phyloP scores from a whole-genome alignment of 1,140 invertebrate species.

The Bombus picipes region DNA sequence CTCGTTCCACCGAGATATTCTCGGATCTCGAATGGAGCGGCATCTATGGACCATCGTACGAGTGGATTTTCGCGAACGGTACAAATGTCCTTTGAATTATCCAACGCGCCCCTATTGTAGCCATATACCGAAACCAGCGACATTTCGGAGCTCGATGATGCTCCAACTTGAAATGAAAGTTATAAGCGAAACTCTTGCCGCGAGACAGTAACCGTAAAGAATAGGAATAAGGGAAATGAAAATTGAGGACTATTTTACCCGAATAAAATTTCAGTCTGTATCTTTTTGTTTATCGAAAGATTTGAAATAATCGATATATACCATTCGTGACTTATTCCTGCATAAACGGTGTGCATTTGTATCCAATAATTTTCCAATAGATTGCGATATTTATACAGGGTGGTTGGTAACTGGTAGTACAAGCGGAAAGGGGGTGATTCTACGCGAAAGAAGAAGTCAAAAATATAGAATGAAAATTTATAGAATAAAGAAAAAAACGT shows the following conservation, averaged over 20 bases:
- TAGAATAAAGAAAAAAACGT: too few relatives aligned
- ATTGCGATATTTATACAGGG: too few relatives aligned
- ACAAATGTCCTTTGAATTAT: conserved; percentile 16
- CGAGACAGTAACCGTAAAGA: neutral
- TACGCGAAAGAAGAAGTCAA: too few relatives aligned
- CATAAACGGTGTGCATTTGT: neutral
- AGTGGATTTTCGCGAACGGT: conserved; percentile 3
- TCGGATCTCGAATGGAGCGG: neutral
- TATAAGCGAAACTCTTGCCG: neutral
- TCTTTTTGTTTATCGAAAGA: too few relatives aligned
- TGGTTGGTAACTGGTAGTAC: too few relatives aligned
- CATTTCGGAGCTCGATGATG: neutral
- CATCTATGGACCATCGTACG: neutral
- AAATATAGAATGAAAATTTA: too few relatives aligned
- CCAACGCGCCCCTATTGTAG: neutral
- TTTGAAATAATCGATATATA: neutral
- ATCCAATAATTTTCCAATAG: neutral
- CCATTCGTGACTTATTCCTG: neutral
- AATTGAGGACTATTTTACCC: neutral
- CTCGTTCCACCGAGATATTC: conserved; percentile 6
- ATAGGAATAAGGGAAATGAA: neutral
- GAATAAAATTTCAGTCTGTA: neutral
- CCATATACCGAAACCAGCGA: too few relatives aligned
- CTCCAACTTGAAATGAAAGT: neutral
- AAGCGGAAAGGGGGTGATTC: too few relatives aligned